Evolutionary conservation across 2,888 invertebrate species (phyloP), one percentile per base, ranked within the genome.

Genomic region (Cheilosia vulpina): DNA sequence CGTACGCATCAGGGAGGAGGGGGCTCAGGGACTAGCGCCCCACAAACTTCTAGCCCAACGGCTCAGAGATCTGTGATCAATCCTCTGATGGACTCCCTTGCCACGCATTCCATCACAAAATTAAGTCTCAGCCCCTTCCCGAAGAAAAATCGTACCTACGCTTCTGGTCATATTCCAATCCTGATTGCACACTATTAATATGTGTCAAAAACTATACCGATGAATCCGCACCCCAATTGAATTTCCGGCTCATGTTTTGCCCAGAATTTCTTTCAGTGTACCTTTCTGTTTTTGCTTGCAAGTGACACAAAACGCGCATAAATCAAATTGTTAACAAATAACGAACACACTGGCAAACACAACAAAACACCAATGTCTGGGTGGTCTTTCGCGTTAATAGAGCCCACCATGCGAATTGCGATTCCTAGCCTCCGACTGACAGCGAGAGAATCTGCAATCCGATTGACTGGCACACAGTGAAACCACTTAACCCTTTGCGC

Each of bases 311-410:
- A 85, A 52, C 81, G 71, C 62, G 68, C 81, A 85, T 85, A 76
- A 85, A 81, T 81, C 85, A 81, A 85, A 81, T 77, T 77, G 81
- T 85, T 81, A 72, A 85, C 71, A 85, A 81, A 77, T 63, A 68
- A 62, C 9, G n/a, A 81, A 76, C 66, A 85, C 69, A 52, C 52
- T 75, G 27, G 38, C 17, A 63, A 57, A 63, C 45, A 73, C 63
- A 69, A 73, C 65, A 69, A 68, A 57, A 65, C 43, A 38, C 47
- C 47, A 45, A 21, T 43, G 41, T 34, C 69, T 85, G 85, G 85
- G 85, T 85, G 85, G 85, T 85, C 85, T 34, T 58, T 53, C n/a
- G 63, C n/a, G 62, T 52, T 55, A 41, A 69, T 60, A 66, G 55
- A 72, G 71, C 52, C 60, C 72, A 68, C 72, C 50, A 66, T 11